Base-by-base conservation (phyloP, 2,888 invertebrate genomes). In the Colletes collaris region DNA sequence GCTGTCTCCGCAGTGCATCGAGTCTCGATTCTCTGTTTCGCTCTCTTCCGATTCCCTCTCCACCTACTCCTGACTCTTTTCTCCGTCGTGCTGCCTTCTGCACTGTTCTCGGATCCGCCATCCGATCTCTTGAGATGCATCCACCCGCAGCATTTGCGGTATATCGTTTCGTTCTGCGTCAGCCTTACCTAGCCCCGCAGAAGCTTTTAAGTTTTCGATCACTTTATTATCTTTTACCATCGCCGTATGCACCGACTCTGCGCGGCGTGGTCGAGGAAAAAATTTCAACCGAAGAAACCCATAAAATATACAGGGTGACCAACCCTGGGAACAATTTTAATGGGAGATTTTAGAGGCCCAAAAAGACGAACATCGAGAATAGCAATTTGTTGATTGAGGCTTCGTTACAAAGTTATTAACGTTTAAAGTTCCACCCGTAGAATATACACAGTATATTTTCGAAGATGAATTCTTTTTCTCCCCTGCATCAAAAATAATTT, bases 1-100 rank as follows among this genome's bases (percentile, higher is more conserved):
- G 81, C 85, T 82, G 84, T 87, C 89, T 85, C 84, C 75, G 86
- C 83, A 81, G 73, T 84, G 84, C 85, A 88, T 86, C 84, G 83
- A 75, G 84, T 63, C 81, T 73, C 82, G 84, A 89, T 82, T 80
- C 80, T 73, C 82, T 76, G 82, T 84, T 84, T 82, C 76, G 75
- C 68, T 69, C 60, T 67, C 73, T 69, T 80, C 65, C 56, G 55
- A 58, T 67, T 56, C 46, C 60, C 59, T 59, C 58, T 27, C 49
- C 56, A 13, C 7, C 62, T 13, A 27, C 64, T 62, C 40, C 44
- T 72, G 40, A 49, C 55, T 63, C 58, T 49, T 63, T 8, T 55
- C 27, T 19, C 46, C 59, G 35, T 52, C 27, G 27, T 76, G 69
- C 64, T 76, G 69, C 64, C 69, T 73, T 67, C 68, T 75, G 68